Evolutionary conservation across 1,140 invertebrate species (phyloP), one percentile per base, ranked within the genome.

Genomic region (Diachasma alloeum): DNA sequence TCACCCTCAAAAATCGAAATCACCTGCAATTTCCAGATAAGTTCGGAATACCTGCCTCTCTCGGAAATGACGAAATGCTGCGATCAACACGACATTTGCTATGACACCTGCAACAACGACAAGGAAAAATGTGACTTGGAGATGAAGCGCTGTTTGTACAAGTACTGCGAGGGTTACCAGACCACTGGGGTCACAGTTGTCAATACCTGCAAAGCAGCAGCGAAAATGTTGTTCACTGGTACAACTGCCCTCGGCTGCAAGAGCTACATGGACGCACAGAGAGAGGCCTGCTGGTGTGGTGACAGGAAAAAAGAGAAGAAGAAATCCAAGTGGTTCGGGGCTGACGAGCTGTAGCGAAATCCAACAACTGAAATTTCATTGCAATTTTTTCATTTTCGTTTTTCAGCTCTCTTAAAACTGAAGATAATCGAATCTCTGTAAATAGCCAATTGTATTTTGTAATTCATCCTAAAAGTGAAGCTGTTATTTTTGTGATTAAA

Each of bases 61-160:
- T 89, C 91, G 26, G 93, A 95, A 86, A 95, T 97, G 93, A 94
- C 94, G 9, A 92, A 93, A 78, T 98, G 96, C 83, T 98, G 96
- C 88, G 92, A 97, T 85, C 82, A 85, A 1, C 96, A 98, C 87
- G 96, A 98, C 81, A 92, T 95, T 77, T 98, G 96, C 86, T 98
- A 98, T 82, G 96, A 96, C 77, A 96, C 95, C 3, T 98, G 96
- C 85, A 96, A 95, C 79, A 92, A 89, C 37, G 93, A 95, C 66
- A 97, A 96, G 87, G 95, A 97, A 85, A 89, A 93, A 0, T 98
- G 96, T 89, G 96, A 98, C 88, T 86, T 96, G 59, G 92, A 94
- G 37, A 97, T 97, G 83, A 96, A 96, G 83, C 91, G 93, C 79
- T 98, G 96, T 83, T 88, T 98, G 0, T 96, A 96, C 80, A 93